Evolutionary conservation across 2,113 vertebrate species (phyloP), one percentile per base, ranked within the genome.

Genomic region (Hypanus sabinus): DNA sequence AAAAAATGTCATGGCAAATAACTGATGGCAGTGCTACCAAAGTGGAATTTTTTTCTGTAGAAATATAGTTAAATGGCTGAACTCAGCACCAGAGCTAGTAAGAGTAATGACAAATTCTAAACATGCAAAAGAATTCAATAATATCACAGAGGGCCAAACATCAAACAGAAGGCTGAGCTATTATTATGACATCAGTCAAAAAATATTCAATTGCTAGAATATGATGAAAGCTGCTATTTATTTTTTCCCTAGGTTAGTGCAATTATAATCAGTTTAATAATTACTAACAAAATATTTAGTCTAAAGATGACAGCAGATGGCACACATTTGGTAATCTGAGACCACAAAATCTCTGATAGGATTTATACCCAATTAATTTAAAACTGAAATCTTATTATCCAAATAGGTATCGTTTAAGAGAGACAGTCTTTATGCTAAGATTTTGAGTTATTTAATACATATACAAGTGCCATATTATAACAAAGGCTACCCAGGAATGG

Each of bases 221-320:
- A 93, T 93, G 70, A 33, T 46, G 70, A 73, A 73, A 55, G 91
- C 70, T 93, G 90, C 55, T 36, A 93, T 75, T 46, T 93, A 38
- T 92, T 68, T n/a, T 93, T 75, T 65, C 27, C 46, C 7, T 22
- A 92, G 22, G 20, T 12, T 27, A 24, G 91, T 18, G 71, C n/a
- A 73, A 73, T 73, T 73, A 24, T 46, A 73, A 93, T 93, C 10
- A 75, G 38, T 71, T 71, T 22, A 30, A 73, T 71, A 46, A 70
- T 55, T 24, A 24, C 68, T 93, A 46, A 75, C 36, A 27, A 93
- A 93, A 93, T 24, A 75, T 73, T 46, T 71, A 12, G 36, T 38
- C 33, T 93, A 92, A 22, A 46, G 71, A 73, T 93, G 68, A 38
- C 20, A 24, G 30, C 68, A 71, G 65, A 71, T 36, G 65, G 22